Base-by-base conservation (phyloP, 2,113 vertebrate genomes). In the Salvelinus sp. region DNA sequence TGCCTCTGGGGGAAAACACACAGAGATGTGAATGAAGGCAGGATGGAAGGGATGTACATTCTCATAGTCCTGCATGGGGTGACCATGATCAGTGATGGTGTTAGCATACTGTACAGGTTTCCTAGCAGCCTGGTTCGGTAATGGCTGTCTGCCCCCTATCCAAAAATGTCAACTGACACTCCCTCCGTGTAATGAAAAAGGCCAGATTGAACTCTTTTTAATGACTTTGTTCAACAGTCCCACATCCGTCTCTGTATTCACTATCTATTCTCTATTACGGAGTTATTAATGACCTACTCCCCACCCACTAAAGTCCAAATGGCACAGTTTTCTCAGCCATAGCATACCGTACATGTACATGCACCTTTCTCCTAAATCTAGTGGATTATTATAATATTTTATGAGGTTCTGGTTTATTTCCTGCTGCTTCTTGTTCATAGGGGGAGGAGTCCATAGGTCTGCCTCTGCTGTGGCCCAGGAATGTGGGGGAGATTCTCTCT, bases 201-300 rank as follows among this genome's bases (percentile, higher is more conserved):
- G 80, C 83, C 71, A 82, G 88, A 91, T 78, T 80, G 90, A 93
- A 74, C 57, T 0, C 76, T 90, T 83, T 90, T 88, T 90, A 91
- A 91, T 80, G 77, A 88, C 90, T 77, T 88, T 82, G 78, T 82
- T 87, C 87, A 90, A 88, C 84, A 85, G 67, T 69, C 63, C 63
- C 62, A 65, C 73, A 69, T 81, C 77, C 74, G 54, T 79, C 60
- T 6, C 77, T 28, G 20, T 18, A 54, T 54, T 54, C 50, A 44
- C 38, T 10, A 10, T 44, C 38, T 44, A 9, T 44, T 44, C 38
- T 44, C 38, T 44, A 44, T 10, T 44, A 10, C 38, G 2, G 38
- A 10, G 38, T 10, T 44, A 44, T 44, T 44, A 44, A 44, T 44
- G 38, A 44, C 9, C 38, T 44, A 12, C 38, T 44, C 38, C 38